Base-by-base conservation (phyloP, 2,888 invertebrate genomes). In the Clanis bilineata region DNA sequence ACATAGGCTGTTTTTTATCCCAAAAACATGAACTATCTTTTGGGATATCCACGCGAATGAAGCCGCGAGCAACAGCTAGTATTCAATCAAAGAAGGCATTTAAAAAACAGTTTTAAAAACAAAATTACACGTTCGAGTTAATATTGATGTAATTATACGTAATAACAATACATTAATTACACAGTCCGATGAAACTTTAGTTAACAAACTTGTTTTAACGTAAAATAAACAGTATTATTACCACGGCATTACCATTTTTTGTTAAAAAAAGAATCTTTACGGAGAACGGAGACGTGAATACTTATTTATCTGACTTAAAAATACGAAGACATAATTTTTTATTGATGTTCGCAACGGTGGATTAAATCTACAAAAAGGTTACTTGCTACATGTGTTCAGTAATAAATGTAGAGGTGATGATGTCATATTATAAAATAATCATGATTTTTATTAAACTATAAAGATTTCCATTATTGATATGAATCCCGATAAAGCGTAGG, bases 371-470 rank as follows among this genome's bases (percentile, higher is more conserved):
- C 45, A 1, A 32, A 51, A 32, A 51, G 51, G 51, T 51, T 32
- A 51, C 51, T 51, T 32, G 32, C 6, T 18, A 18, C 18, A 12
- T 23, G 25, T 25, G n/a, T 28, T 47, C 25, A 18, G 18, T 15
- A 41, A 41, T 15, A 45, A 47, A 45, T 23, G n/a, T 44, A 25
- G n/a, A n/a, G n/a, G n/a, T n/a, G n/a, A n/a, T 51, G 15, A 51
- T 51, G 10, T 51, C 51, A 28, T 28, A 25, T 47, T 41, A 2
- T 18, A 41, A 41, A 3, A 15, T 9, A 45, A 15, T 7, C n/a
- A 25, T 15, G 15, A 28, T 12, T 45, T 22, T 6, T 3, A 21
- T 6, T 2, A n/a, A 45, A 45, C 22, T 45, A 23, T 47, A 5
- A 28, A 47, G n/a, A 47, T 41, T 41, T 18, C 18, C 18, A 18